A percentile compares a stretch with the other conserved stretches of the same genome.
Conservation (phyloP, 2,113 vertebrate genomes). For the Mola mola region DNA sequence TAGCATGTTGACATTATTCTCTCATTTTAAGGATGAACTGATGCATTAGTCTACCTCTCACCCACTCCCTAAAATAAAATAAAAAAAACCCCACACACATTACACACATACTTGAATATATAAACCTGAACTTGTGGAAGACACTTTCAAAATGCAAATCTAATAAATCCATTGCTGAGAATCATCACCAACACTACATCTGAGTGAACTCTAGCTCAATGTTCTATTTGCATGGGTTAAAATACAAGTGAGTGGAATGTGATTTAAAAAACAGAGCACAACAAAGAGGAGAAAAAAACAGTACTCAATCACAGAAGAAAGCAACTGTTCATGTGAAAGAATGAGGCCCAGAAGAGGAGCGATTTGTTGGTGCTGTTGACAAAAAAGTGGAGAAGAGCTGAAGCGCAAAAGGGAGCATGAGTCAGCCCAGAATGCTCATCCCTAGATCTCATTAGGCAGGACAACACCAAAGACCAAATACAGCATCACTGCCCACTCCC, state of each 20-base stretch:
- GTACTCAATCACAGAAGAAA: constrained; percentile 21
- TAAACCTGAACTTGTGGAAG: constrained; percentile 15
- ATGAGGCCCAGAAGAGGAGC: constrained; percentile 7
- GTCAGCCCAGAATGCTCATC: constrained; percentile 27
- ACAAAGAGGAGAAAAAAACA: neutral
- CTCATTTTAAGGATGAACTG: constrained; percentile 43
- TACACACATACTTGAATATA: constrained; percentile 24
- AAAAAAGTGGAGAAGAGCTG: constrained; percentile 9
- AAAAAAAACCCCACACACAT: constrained; percentile 15
- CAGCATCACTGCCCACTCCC: constrained; percentile 6
- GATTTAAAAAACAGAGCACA: constrained; percentile 17
- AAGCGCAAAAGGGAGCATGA: constrained; percentile 27
- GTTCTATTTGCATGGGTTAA: constrained; percentile 67
- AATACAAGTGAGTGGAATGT: constrained; percentile 44
- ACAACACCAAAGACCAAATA: constrained; percentile 13
- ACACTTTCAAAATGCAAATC: constrained; percentile 28
- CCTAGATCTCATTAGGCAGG: constrained; percentile 35
- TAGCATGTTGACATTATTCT: constrained; percentile 38
- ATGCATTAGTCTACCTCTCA: constrained; percentile 65
- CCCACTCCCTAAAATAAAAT: constrained; percentile 40
- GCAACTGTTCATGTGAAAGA: constrained; percentile 12
- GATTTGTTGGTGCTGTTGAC: constrained; percentile 38
- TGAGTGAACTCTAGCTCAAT: constrained; percentile 58
- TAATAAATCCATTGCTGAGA: constrained; percentile 46
- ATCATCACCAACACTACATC: constrained; percentile 49